Percentiles rank a stretch among this genome's conserved stretches.
Conservation (phyloP, 2,888 invertebrate species). For the Timema podura region DNA sequence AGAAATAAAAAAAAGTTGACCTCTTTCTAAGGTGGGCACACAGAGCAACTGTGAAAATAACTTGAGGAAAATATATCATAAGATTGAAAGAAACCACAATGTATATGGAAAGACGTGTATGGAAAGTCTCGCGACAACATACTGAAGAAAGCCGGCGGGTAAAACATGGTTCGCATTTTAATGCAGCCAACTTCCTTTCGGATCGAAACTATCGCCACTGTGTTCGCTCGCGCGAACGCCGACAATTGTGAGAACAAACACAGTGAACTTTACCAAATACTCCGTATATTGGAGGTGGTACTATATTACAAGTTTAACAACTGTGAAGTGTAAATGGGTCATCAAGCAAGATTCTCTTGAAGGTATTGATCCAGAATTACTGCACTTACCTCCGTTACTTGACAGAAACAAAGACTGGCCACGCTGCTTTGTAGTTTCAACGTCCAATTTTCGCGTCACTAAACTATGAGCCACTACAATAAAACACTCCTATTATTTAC, state of each 20-base stretch:
- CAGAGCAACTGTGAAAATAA: too few relatives aligned
- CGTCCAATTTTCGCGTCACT: conserved; percentile 28
- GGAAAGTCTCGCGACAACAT: conserved; percentile 21
- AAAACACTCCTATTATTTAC: conserved; percentile 25
- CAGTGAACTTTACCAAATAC: too few relatives aligned
- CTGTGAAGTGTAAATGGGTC: conserved; percentile 25
- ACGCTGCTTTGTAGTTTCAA: conserved; percentile 34
- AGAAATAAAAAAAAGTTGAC: too few relatives aligned
- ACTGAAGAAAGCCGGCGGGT: conserved; percentile 26
- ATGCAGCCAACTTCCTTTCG: conserved; percentile 26
- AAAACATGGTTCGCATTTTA: conserved; percentile 31
- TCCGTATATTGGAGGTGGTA: too few relatives aligned
- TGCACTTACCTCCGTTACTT: conserved; percentile 33
- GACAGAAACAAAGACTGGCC: conserved; percentile 35
- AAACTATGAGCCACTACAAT: conserved; percentile 28
- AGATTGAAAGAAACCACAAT: too few relatives aligned
- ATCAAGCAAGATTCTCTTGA: conserved; percentile 30
- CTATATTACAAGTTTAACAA: too few relatives aligned
- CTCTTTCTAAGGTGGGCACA: too few relatives aligned
- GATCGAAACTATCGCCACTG: conserved; percentile 23
- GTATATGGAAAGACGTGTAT: too few relatives aligned
- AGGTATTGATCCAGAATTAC: conserved; percentile 33
- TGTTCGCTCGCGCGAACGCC: conserved; percentile 24
- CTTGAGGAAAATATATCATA: too few relatives aligned
- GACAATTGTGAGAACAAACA: too few relatives aligned